Percentiles rank a stretch among this genome's conserved stretches.
phyloP scores from a whole-genome alignment of 2,888 invertebrate genomes.

The Merodon equestris region DNA sequence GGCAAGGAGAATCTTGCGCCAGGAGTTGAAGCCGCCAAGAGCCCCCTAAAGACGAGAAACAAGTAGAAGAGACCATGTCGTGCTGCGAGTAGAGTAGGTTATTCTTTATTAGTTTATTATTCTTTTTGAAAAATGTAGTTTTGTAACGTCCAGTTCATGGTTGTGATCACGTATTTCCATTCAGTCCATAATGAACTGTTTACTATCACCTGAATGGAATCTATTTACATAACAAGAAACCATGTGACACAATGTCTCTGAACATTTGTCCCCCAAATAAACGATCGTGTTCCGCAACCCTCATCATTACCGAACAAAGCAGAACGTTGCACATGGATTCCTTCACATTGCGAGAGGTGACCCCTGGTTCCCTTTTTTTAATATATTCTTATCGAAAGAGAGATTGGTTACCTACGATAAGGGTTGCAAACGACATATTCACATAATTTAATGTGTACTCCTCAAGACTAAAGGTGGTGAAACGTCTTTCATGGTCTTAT shows the following conservation, averaged over 20 bases:
- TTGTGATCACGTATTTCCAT: slow-evolving; percentile 13
- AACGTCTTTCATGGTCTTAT: slow-evolving; percentile 14
- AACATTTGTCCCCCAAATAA: slow-evolving; percentile 40
- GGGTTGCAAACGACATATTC: slow-evolving; percentile 21
- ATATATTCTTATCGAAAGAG: slow-evolving; percentile 13
- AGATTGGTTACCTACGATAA: slow-evolving; percentile 44
- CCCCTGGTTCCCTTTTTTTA: slow-evolving; percentile 1
- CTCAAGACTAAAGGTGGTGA: slow-evolving; percentile 32
- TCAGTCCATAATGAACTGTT: slow-evolving; percentile 20
- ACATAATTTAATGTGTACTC: slow-evolving; percentile 7
- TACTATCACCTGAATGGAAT: slow-evolving; percentile 33
- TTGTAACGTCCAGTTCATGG: slow-evolving; percentile 27
- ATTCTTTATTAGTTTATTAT: neutral
- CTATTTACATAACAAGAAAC: slow-evolving; percentile 60
- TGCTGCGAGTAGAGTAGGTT: slow-evolving; percentile 1
- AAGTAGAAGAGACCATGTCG: slow-evolving; percentile 56
- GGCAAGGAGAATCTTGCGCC: slow-evolving; percentile 77
- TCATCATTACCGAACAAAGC: slow-evolving; percentile 11
- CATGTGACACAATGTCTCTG: slow-evolving; percentile 46
- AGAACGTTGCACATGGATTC: slow-evolving; percentile 44
- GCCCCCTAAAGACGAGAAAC: slow-evolving; percentile 76
- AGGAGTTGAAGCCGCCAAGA: slow-evolving; percentile 74
- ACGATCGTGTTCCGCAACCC: slow-evolving; percentile 37
- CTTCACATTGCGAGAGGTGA: neutral
- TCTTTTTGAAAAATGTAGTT: slow-evolving; percentile 19